Percentiles rank a stretch among this genome's conserved stretches.
phyloP scores from a whole-genome alignment of 1,140 invertebrate genomes.

The Tetraneura akinire region DNA sequence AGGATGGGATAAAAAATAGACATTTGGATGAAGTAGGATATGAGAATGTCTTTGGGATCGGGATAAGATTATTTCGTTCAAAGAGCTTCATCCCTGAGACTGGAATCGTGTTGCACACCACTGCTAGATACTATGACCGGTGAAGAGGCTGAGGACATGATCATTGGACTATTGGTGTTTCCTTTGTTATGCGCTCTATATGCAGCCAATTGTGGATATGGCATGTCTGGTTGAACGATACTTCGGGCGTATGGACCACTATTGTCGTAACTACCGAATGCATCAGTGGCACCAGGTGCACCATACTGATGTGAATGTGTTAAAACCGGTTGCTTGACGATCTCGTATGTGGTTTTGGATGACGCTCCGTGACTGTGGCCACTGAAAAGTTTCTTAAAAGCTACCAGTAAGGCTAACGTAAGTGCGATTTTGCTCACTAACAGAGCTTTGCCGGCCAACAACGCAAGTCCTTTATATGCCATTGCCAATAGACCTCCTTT shows the following conservation, averaged over 20 bases:
- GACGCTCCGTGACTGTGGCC: conserved; percentile 63
- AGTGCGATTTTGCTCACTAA: conserved; percentile 75
- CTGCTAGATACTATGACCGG: neutral
- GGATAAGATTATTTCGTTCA: neutral
- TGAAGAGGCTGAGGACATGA: conserved; percentile 14
- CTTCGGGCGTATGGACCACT: conserved; percentile 59
- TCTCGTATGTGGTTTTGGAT: conserved; percentile 81
- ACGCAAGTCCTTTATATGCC: conserved; percentile 72
- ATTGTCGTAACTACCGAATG: conserved; percentile 57
- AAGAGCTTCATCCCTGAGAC: conserved; percentile 29
- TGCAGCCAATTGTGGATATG: conserved; percentile 34
- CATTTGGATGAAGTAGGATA: neutral
- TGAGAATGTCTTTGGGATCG: neutral
- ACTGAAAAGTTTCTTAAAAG: conserved; percentile 73
- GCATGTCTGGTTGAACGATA: conserved; percentile 52
- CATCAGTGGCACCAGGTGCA: conserved; percentile 67
- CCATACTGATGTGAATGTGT: conserved; percentile 76
- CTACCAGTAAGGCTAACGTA: conserved; percentile 72
- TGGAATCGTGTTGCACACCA: neutral
- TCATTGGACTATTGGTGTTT: neutral
- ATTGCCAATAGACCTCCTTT: conserved; percentile 73
- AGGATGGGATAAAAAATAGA: neutral
- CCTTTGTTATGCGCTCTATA: conserved; percentile 17
- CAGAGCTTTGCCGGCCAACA: conserved; percentile 72
- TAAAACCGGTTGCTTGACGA: conserved; percentile 80